Evolutionary conservation across 2,888 invertebrate genomes (phyloP).

Genomic region (Agrochola circellaris): DNA sequence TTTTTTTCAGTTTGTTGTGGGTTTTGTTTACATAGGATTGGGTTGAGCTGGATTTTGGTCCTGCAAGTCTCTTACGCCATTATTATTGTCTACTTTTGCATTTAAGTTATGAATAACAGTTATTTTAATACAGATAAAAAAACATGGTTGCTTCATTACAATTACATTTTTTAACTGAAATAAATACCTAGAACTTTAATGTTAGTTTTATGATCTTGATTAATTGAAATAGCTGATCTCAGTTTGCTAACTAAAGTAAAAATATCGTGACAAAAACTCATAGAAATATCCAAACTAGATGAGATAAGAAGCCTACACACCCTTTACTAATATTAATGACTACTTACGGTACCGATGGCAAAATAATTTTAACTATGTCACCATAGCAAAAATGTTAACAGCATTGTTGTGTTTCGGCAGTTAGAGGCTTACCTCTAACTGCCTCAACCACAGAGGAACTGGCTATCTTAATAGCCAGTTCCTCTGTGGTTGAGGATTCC

Average conservation of each 20-base stretch:
- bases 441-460: no score
- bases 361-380: not conserved
- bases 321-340: slow-evolving; percentile 56
- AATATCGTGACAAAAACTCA: slow-evolving; percentile 51
- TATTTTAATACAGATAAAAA: not conserved
- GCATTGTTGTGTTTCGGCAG: no score
- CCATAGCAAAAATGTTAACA: no score
- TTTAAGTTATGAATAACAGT: not conserved
- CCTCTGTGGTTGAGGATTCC: no score
- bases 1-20: slow-evolving; percentile 49
- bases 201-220: not conserved
- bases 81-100: not conserved
- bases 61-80: not conserved
- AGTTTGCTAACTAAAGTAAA: slow-evolving; percentile 9
- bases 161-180: not conserved
- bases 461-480: no score
- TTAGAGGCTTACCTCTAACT: no score
- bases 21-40: slow-evolving; percentile 50
- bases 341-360: slow-evolving; percentile 50
- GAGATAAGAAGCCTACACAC: slow-evolving; percentile 48
- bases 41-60: not conserved
- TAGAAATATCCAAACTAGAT: slow-evolving; percentile 45
- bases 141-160: not conserved
- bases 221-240: slow-evolving; percentile 4
- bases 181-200: no score